Evolutionary conservation across 2,113 vertebrate species (phyloP).

Genomic region (Semnornis frantzii): DNA sequence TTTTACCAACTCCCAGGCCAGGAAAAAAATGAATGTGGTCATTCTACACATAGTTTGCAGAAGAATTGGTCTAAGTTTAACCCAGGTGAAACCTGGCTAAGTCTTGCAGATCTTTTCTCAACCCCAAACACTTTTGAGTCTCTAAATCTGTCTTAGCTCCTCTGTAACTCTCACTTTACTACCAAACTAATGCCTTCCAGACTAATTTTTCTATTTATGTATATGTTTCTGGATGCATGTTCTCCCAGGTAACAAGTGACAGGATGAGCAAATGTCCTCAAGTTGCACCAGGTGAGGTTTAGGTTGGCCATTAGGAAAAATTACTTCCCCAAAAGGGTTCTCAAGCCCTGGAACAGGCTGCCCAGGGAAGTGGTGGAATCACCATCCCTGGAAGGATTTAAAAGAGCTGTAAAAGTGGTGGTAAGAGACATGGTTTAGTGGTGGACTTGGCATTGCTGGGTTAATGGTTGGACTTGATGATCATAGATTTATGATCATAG

Average conservation of each 20-base stretch:
- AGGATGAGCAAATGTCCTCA: too few relatives aligned
- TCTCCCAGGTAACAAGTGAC: too few relatives aligned
- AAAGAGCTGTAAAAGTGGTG: too few relatives aligned
- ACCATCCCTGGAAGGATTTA: too few relatives aligned
- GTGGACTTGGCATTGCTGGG: neutral
- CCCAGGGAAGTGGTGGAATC: too few relatives aligned
- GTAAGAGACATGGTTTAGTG: too few relatives aligned
- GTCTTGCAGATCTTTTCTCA: neutral
- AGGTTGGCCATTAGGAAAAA: too few relatives aligned
- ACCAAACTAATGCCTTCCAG: neutral
- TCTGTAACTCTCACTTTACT: neutral
- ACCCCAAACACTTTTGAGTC: neutral
- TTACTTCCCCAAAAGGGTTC: too few relatives aligned
- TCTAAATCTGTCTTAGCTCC: neutral
- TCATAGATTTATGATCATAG: too few relatives aligned
- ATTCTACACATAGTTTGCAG: neutral
- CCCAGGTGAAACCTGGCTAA: neutral
- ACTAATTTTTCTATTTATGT: neutral
- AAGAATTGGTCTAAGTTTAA: neutral
- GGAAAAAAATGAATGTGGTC: neutral
- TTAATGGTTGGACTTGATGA: neutral
- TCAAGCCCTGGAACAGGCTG: too few relatives aligned
- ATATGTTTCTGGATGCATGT: neutral
- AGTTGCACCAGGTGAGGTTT: too few relatives aligned
- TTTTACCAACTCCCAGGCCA: neutral